Evolutionary conservation across 2,113 vertebrate genomes (phyloP).

Genomic region (Patagioenas fasciata): DNA sequence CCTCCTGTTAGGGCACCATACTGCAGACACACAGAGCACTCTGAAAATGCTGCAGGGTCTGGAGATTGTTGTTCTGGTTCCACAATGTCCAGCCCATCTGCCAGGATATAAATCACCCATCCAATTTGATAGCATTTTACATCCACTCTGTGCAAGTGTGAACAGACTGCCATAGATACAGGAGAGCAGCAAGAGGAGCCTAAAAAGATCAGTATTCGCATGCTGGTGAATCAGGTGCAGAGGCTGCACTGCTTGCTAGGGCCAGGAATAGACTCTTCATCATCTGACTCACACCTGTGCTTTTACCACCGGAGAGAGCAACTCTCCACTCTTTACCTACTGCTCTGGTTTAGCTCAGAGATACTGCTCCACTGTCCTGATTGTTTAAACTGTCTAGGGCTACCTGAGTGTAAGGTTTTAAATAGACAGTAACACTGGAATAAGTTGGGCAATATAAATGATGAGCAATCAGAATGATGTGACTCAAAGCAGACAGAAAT

Average conservation of each 20-base stretch:
- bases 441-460: neutral
- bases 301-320: neutral
- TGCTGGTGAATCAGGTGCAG: neutral
- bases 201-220: constrained; percentile 3
- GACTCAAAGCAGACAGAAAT: neutral
- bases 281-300: constrained; percentile 3
- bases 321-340: constrained; percentile 23
- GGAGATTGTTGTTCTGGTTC: neutral
- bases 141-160: neutral
- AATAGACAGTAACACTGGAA: neutral
- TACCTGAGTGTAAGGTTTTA: neutral
- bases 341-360: constrained; percentile 52
- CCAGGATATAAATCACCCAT: neutral
- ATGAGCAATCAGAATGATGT: neutral
- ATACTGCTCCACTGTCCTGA: constrained; percentile 47
- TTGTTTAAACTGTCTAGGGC: constrained; percentile 22
- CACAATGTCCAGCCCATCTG: neutral
- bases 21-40: neutral
- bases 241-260: neutral
- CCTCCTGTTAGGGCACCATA: neutral
- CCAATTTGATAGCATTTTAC: neutral
- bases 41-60: neutral
- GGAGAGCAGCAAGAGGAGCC: neutral
- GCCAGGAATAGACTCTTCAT: constrained; percentile 42
- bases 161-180: neutral